Conservation (phyloP, 2,888 invertebrate species). For the Drosophila formosana region DNA sequence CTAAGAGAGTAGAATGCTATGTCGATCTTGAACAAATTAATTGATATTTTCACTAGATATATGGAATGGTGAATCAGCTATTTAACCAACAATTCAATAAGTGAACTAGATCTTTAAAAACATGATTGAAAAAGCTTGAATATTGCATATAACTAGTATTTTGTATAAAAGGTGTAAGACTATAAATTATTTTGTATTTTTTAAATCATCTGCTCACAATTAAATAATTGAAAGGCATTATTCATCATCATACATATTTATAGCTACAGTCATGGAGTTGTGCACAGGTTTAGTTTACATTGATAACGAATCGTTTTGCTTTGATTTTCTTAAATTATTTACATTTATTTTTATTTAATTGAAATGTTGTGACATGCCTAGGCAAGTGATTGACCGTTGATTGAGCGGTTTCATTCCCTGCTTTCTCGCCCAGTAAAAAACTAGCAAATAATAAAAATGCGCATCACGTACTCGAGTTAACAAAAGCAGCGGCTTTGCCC, state of each 20-base stretch:
- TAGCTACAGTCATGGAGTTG: neutral
- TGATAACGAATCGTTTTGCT: neutral
- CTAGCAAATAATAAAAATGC: constrained; percentile 1
- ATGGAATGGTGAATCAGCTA: too few species aligned
- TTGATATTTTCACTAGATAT: neutral
- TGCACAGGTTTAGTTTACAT: neutral
- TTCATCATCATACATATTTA: neutral
- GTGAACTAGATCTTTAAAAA: too few species aligned
- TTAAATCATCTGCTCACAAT: too few species aligned
- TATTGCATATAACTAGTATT: too few species aligned
- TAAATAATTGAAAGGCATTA: neutral
- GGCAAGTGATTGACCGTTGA: neutral
- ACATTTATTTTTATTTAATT: neutral
- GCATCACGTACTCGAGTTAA: constrained; percentile 33
- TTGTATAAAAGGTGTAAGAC: too few species aligned
- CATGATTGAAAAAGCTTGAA: too few species aligned
- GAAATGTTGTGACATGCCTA: neutral
- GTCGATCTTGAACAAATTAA: neutral
- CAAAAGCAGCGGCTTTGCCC: constrained; percentile 42
- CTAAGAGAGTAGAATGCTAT: neutral
- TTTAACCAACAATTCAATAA: too few species aligned
- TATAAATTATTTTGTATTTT: too few species aligned
- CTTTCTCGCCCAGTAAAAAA: neutral
- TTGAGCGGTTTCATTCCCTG: constrained; percentile 45
- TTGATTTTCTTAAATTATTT: neutral